Percentiles rank a stretch among this genome's conserved stretches.
phyloP scores from a whole-genome alignment of 2,888 invertebrate genomes.

The Scrobipalpa atriplicella region DNA sequence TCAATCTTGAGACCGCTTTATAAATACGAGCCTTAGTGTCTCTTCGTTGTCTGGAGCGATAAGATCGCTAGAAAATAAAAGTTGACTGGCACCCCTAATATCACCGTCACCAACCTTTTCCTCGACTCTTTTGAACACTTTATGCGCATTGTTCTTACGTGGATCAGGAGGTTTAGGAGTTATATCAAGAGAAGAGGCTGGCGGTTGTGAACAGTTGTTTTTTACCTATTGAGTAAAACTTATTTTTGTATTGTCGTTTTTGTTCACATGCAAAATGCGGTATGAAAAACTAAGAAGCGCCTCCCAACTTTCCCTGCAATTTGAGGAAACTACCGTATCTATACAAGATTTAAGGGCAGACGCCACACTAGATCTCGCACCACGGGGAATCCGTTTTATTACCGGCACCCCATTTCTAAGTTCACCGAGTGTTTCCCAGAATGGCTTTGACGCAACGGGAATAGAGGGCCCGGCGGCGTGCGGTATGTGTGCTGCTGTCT shows the following conservation, averaged over 20 bases:
- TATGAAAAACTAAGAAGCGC: neutral
- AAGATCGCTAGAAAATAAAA: conserved; percentile 4
- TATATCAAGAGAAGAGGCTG: neutral
- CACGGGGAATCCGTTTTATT: neutral
- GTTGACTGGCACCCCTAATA: neutral
- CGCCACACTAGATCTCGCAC: neutral
- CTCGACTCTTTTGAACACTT: neutral
- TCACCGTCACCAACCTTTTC: neutral
- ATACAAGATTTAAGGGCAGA: neutral
- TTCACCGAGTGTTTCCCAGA: too few relatives aligned
- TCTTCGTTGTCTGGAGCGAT: neutral
- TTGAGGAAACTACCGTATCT: neutral
- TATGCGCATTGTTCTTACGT: neutral
- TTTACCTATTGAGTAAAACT: neutral
- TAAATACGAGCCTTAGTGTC: too few relatives aligned
- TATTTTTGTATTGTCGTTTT: neutral
- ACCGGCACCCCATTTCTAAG: too few relatives aligned
- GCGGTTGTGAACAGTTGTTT: neutral
- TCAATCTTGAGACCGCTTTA: too few relatives aligned
- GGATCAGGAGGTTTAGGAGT: neutral
- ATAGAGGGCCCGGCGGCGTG: too few relatives aligned
- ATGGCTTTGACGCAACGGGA: too few relatives aligned
- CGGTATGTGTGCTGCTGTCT: too few relatives aligned
- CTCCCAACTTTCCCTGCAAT: neutral
- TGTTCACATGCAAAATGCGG: neutral